Evolutionary conservation across 2,888 invertebrate genomes (phyloP).

Genomic region (Dryadula phaetusa): DNA sequence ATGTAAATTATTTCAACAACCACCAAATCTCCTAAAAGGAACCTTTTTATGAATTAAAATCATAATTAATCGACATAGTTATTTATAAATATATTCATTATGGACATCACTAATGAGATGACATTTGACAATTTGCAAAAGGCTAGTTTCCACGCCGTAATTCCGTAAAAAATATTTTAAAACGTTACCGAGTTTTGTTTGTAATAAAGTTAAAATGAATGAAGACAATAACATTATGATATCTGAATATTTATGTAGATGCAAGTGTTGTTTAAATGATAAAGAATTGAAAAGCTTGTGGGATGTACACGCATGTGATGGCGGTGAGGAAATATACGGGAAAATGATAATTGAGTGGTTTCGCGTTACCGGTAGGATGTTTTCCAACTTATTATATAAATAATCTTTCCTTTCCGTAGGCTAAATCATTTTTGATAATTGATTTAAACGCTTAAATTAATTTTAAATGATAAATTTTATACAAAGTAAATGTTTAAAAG

Average conservation of each 20-base stretch:
- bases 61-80: conserved; percentile 12
- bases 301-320: conserved; percentile 53
- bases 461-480: no score
- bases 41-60: neutral
- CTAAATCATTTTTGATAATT: no score
- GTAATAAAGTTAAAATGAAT: conserved; percentile 31
- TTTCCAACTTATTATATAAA: neutral
- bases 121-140: conserved; percentile 29
- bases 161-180: conserved; percentile 27
- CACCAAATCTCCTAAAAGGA: neutral
- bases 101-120: conserved; percentile 11
- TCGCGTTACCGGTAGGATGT: conserved; percentile 57
- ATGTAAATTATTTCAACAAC: no score
- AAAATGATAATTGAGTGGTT: conserved; percentile 67
- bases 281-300: conserved; percentile 64
- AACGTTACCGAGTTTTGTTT: conserved; percentile 24
- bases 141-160: conserved; percentile 34
- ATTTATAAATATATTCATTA: neutral
- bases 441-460: no score
- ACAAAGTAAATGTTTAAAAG: no score
- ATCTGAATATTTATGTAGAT: conserved; percentile 44
- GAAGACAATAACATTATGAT: conserved; percentile 7
- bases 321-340: conserved; percentile 59
- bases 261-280: conserved; percentile 65
- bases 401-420: neutral